Conservation (phyloP, 2,797 vertebrate genomes). For the Hoplostethus atlanticus region DNA sequence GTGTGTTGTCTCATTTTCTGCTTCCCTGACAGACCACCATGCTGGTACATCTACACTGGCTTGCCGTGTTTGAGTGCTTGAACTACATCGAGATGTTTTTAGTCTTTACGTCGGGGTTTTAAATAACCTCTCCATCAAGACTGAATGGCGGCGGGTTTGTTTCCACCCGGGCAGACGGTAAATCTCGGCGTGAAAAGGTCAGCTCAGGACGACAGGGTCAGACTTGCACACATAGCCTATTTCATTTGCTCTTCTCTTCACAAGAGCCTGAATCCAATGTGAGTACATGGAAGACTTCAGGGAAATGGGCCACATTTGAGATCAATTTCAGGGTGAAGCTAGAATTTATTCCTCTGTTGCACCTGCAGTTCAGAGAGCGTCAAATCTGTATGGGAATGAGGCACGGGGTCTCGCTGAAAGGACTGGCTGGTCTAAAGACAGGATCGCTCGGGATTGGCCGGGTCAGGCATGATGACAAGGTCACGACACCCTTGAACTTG, state of each 20-base stretch:
- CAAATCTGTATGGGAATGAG: constrained; percentile 65
- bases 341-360: neutral
- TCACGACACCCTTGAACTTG: constrained; percentile 36
- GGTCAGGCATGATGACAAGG: constrained; percentile 53
- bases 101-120: constrained; percentile 54
- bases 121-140: constrained; percentile 54
- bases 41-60: constrained; percentile 2
- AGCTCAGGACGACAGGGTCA: constrained; percentile 40
- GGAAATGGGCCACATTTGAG: constrained; percentile 33
- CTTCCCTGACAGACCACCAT: neutral
- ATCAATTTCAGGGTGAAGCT: constrained; percentile 26
- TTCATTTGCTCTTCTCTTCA: constrained; percentile 48
- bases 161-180: constrained; percentile 51
- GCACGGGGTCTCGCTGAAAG: constrained; percentile 17
- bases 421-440: constrained; percentile 19
- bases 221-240: constrained; percentile 9
- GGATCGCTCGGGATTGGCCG: constrained; percentile 23
- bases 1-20: neutral
- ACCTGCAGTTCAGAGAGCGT: constrained; percentile 12
- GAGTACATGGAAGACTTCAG: constrained; percentile 19
- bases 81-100: constrained; percentile 52
- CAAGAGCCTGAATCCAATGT: constrained; percentile 49
- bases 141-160: constrained; percentile 39
- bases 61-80: constrained; percentile 24
- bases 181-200: constrained; percentile 59